Base-by-base conservation (phyloP, 1,140 invertebrate species). In the Zaprionus ornatus region DNA sequence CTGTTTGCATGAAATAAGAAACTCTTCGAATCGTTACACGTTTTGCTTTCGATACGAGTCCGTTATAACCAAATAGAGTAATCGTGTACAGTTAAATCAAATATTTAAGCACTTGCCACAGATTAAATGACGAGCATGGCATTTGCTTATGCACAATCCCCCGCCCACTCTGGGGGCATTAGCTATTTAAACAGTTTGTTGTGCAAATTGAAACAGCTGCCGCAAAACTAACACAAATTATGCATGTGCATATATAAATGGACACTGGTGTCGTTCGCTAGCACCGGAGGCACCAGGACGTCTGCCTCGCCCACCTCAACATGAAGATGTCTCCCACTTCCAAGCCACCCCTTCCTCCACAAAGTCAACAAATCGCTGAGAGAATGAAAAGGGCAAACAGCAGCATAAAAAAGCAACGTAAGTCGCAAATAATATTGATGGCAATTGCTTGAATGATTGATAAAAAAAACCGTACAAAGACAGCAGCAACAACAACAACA, bases 201-300 rank as follows among this genome's bases (percentile, higher is more conserved):
- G 25, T 77, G 74, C 64, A 73, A 77, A 66, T 77, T 65, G 37
- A 66, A 62, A 57, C 48, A 63, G 52, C 52, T 19, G 52, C 23
- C 45, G 37, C 48, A 74, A 61, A 57, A 17, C 13, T 9, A 60
- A 56, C 56, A 29, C 40, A 42, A 68, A 77, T 77, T 68, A 64
- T 62, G 40, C 35, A 77, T 77, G 42, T 54, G 45, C 32, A 70
- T 56, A 61, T 35, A 29, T 60, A 23, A 45, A 29, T 61, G n/a
- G 10, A 17, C 45, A 42, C 17, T 19, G 19, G 27, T 64, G 25
- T 64, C 37, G 23, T n/a, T 54, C 50, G 21, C 21, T 52, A 21
- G 48, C 17, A 45, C 40, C 6, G 40, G 6, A 45, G n/a, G 40
- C 40, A 45, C 6, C n/a, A 17, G 40, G 6, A 45, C 1, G 35